phyloP scores from a whole-genome alignment of 2,113 vertebrate genomes.

The Casuarius casuarius region DNA sequence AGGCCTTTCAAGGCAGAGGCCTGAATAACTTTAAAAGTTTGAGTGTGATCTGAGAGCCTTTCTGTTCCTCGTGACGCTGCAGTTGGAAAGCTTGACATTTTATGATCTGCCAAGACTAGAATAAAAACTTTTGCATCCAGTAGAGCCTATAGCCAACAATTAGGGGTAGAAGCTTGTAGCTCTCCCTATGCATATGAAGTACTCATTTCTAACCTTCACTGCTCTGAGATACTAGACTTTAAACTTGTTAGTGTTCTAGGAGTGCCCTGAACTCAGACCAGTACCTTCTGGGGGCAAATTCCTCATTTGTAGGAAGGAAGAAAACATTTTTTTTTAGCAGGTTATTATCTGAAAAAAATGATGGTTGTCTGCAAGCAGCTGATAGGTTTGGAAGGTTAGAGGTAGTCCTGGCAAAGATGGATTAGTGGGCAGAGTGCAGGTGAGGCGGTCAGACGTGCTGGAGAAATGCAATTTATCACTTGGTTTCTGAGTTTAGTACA shows the following conservation, averaged over 20 bases:
- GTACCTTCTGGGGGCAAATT: slow-evolving; percentile 20
- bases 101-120: not conserved
- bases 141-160: not conserved
- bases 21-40: not conserved
- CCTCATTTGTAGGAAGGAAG: slow-evolving; percentile 46
- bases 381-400: slow-evolving; percentile 63
- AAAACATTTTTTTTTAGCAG: slow-evolving; percentile 40
- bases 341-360: slow-evolving; percentile 66
- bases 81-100: not conserved
- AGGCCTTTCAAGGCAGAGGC: not conserved
- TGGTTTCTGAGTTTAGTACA: not conserved
- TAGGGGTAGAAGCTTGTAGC: not conserved
- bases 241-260: not conserved
- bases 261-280: not conserved
- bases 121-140: not conserved
- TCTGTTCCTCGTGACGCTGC: not conserved
- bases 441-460: slow-evolving; percentile 22
- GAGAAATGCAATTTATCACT: slow-evolving; percentile 55
- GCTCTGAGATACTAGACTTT: slow-evolving; percentile 27
- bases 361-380: slow-evolving; percentile 45
- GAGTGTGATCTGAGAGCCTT: not conserved
- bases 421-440: slow-evolving; percentile 65
- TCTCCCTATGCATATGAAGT: not conserved
- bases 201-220: not conserved
- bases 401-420: slow-evolving; percentile 61